These are phyloP conservation scores for Macrophya alboannulata DNA, from an alignment of 2,888 invertebrate species.

Conservation along the genomic window DNA sequence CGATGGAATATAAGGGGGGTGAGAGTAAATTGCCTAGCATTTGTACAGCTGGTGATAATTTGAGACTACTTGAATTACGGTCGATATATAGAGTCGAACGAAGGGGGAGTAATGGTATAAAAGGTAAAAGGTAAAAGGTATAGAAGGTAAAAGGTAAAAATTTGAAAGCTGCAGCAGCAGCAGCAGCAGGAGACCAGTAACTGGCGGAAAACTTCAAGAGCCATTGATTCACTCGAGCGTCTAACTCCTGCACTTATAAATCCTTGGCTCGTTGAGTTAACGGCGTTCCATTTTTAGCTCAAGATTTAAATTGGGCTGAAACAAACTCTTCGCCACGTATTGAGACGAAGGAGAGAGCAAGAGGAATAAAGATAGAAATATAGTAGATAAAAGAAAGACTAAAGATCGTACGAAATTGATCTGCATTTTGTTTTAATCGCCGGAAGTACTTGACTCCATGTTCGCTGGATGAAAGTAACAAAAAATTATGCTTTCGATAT, in stretches of 20 bases:
- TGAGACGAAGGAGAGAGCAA: neutral
- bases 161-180: constrained; percentile 10
- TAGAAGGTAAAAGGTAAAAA: neutral
- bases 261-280: constrained; percentile 39
- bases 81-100: neutral
- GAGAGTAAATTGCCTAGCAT: neutral
- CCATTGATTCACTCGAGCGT: constrained; percentile 44
- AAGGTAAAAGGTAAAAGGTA: too few relatives aligned
- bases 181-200: neutral
- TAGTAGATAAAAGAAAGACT: too few relatives aligned
- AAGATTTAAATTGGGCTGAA: constrained; percentile 41
- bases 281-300: constrained; percentile 27
- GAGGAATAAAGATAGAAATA: neutral
- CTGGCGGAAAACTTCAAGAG: constrained; percentile 34
- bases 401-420: neutral
- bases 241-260: constrained; percentile 29
- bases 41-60: constrained; percentile 15
- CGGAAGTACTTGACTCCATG: neutral
- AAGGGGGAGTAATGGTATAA: neutral
- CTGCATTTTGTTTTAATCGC: constrained; percentile 8
- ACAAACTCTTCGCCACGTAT: neutral
- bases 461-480: neutral
- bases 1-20: too few relatives aligned
- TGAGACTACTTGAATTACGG: neutral
- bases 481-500: neutral